Conservation (phyloP, 2,888 invertebrate genomes). For the Cynaeus angustus region DNA sequence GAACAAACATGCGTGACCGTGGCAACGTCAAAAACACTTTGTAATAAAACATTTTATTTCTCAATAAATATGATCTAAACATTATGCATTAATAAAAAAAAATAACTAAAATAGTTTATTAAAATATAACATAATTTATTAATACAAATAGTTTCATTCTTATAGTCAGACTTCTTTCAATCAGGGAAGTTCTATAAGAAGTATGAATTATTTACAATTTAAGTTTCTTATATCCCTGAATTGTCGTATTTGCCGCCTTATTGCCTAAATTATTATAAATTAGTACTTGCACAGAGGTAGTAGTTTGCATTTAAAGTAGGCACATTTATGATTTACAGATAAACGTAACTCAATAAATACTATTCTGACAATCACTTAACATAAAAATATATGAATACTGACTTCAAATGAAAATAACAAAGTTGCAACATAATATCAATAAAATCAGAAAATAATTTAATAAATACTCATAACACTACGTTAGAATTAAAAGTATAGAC, state of each 20-base stretch:
- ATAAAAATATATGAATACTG: conserved; percentile 52
- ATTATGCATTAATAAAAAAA: conserved; percentile 44
- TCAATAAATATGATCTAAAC: conserved; percentile 45
- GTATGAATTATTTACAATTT: conserved; percentile 40
- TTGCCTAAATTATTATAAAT: conserved; percentile 44
- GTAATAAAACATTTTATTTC: conserved; percentile 45
- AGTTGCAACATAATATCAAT: conserved; percentile 43
- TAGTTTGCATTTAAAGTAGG: conserved; percentile 52
- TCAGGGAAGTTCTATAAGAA: conserved; percentile 47
- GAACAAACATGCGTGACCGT: background rate
- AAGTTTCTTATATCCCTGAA: conserved; percentile 47
- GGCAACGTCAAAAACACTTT: conserved; percentile 17
- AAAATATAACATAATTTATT: conserved; percentile 47
- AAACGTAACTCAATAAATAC: conserved; percentile 44
- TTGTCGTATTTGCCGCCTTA: conserved; percentile 33
- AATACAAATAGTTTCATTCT: conserved; percentile 48
- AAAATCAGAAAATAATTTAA: conserved; percentile 49
- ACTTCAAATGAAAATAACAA: conserved; percentile 46
- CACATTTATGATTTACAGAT: conserved; percentile 46
- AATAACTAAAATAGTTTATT: conserved; percentile 45
- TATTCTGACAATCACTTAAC: conserved; percentile 43
- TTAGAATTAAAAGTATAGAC: conserved; percentile 41
- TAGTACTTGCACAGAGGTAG: conserved; percentile 54
- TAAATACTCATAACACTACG: conserved; percentile 45
- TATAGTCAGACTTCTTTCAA: conserved; percentile 47